Evolutionary conservation across 2,888 invertebrate species (phyloP), one percentile per base, ranked within the genome.

Genomic region (Lagria hirta): DNA sequence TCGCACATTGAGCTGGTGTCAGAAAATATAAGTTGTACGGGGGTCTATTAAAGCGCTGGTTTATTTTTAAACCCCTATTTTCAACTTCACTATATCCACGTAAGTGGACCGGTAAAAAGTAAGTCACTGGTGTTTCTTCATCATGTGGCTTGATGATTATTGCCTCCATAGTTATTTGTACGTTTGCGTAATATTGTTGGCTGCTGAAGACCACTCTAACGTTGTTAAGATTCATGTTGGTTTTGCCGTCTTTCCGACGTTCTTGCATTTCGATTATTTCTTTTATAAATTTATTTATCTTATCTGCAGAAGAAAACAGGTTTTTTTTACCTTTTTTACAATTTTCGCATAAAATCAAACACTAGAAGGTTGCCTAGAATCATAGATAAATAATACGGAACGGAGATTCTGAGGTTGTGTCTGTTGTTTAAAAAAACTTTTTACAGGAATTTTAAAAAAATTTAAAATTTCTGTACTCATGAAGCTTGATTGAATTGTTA

Each of bases 101-200:
- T 30, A 30, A 30, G 30, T 30, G 32, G 20, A 32, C 20, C 20
- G 32, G 32, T 32, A 18, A 20, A 32, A 32, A 32, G 32, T 32
- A 11, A 32, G 32, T 20, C 20, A 20, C 32, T 18, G 20, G 21
- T 20, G 21, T 32, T 32, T 32, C 32, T 32, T 32, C 21, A 32
- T 32, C 32, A 20, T 32, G 20, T 20, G 32, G 32, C 20, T 18
- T 20, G 12, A 32, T 32, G 20, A 20, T 32, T 20, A 21, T 32
- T 18, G 32, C 32, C 32, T 20, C 32, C 20, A 21, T 32, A 20
- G 32, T 32, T 32, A 32, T 18, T 20, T 32, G 18, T 20, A 32
- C 20, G 32, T 32, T 32, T 20, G 32, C 32, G 32, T 32, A 32
- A 32, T 32, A 32, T 20, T 32, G 32, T 32, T 32, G 32, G 32